phyloP scores from a whole-genome alignment of 2,113 vertebrate species.

The Clarias batrachus region DNA sequence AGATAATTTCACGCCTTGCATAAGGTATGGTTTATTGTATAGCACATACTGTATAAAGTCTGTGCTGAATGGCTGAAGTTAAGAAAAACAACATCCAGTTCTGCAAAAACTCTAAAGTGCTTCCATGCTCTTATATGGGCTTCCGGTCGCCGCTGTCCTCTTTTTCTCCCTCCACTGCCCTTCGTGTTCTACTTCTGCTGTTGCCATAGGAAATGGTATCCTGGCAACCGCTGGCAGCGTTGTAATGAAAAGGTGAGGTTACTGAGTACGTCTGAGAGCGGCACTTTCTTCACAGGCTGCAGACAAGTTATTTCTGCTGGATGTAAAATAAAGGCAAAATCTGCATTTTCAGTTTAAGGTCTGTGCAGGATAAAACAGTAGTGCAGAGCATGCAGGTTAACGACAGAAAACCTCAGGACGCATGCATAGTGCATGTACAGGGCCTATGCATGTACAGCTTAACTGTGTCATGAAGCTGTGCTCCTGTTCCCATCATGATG shows the following conservation, averaged over 20 bases:
- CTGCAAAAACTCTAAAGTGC: slow-evolving; percentile 11
- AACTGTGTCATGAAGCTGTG: not conserved
- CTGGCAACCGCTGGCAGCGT: slow-evolving; percentile 70
- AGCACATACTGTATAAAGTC: not conserved
- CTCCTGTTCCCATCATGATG: not conserved
- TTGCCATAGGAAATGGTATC: slow-evolving; percentile 74
- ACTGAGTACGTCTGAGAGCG: slow-evolving; percentile 50
- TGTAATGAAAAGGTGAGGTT: slow-evolving; percentile 72
- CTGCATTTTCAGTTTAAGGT: not conserved
- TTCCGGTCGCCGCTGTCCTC: slow-evolving; percentile 57
- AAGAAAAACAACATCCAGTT: not conserved
- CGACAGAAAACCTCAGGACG: not conserved
- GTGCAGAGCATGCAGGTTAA: not conserved
- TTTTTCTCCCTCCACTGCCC: slow-evolving; percentile 26
- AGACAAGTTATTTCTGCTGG: not conserved
- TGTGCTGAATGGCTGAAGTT: not conserved
- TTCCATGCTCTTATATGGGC: slow-evolving; percentile 55
- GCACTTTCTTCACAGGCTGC: not conserved
- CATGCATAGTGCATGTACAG: not conserved
- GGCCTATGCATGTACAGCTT: not conserved
- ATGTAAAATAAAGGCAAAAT: not conserved
- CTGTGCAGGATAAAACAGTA: not conserved
- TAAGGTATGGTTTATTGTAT: not conserved
- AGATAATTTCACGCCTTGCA: not conserved
- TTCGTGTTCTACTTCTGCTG: slow-evolving; percentile 47